Evolutionary conservation across 2,888 invertebrate species (phyloP).

Genomic region (Heterodera filipjevi): DNA sequence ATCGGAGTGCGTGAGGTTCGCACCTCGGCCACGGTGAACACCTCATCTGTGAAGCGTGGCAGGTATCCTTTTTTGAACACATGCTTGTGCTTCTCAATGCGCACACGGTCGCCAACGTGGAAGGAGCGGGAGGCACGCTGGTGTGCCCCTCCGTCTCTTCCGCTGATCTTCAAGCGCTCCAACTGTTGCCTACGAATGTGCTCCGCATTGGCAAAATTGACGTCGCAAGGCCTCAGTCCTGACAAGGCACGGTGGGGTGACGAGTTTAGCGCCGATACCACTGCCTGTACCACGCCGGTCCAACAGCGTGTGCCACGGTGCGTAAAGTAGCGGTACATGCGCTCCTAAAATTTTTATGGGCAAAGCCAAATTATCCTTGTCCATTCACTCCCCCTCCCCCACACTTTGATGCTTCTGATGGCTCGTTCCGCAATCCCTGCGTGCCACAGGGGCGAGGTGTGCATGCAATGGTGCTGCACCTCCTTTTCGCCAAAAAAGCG

Average conservation of each 20-base stretch:
- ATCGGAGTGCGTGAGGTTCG: not conserved
- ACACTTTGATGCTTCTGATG: slow-evolving; percentile 15
- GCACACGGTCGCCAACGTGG: slow-evolving; percentile 28
- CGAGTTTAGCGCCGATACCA: slow-evolving; percentile 27
- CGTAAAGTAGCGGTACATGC: slow-evolving; percentile 34
- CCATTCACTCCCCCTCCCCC: too few relatives aligned
- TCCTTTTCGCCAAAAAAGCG: not conserved
- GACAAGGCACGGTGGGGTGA: slow-evolving; percentile 17
- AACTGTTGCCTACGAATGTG: not conserved
- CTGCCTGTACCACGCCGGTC: slow-evolving; percentile 23
- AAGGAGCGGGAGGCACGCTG: not conserved
- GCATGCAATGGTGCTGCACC: slow-evolving; percentile 10
- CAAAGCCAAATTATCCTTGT: not conserved
- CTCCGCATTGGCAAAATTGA: slow-evolving; percentile 25
- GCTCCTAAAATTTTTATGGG: slow-evolving; percentile 12
- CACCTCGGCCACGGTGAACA: slow-evolving; percentile 22
- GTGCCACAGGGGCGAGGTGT: not conserved
- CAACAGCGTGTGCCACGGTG: slow-evolving; percentile 19
- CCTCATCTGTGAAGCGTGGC: slow-evolving; percentile 32
- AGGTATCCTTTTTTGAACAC: slow-evolving; percentile 32
- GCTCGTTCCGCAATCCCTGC: slow-evolving; percentile 22
- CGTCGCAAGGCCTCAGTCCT: not conserved
- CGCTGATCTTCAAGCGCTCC: too few relatives aligned
- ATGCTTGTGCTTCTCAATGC: slow-evolving; percentile 27
- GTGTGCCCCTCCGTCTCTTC: too few relatives aligned